phyloP scores from a whole-genome alignment of 2,888 invertebrate species.

The Nemoura dubitans region DNA sequence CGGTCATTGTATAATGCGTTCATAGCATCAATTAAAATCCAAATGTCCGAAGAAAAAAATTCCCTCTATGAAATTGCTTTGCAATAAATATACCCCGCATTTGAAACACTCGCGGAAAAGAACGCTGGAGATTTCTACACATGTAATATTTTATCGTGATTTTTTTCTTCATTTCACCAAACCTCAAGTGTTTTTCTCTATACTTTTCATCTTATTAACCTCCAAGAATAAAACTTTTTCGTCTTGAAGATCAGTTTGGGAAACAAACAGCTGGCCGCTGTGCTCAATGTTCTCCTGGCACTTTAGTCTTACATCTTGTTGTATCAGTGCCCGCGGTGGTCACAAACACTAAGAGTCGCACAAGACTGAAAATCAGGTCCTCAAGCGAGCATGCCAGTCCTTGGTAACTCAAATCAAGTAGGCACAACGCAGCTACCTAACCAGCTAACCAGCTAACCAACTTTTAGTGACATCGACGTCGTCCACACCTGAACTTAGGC shows the following conservation, averaged over 20 bases:
- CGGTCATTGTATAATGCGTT: background rate
- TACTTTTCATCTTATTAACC: slow-evolving; percentile 42
- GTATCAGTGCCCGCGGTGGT: slow-evolving; percentile 15
- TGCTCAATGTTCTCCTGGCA: slow-evolving; percentile 9
- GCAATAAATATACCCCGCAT: slow-evolving; percentile 12
- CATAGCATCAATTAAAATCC: slow-evolving; percentile 45
- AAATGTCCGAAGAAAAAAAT: slow-evolving; percentile 47
- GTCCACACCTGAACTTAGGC: background rate
- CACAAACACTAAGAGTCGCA: background rate
- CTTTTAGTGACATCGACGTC: background rate
- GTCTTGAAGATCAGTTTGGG: slow-evolving; percentile 44
- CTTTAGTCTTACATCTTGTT: slow-evolving; percentile 17
- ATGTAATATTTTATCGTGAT: slow-evolving; percentile 35
- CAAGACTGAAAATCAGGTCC: background rate
- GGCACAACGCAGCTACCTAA: background rate
- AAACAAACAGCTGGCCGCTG: slow-evolving; percentile 44
- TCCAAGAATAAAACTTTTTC: slow-evolving; percentile 51
- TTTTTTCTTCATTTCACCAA: slow-evolving; percentile 15
- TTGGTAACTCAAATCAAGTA: background rate
- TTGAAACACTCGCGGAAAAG: slow-evolving; percentile 41
- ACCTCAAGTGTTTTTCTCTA: slow-evolving; percentile 31
- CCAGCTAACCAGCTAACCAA: slow-evolving; percentile 13
- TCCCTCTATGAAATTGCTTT: background rate
- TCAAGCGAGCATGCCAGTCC: background rate
- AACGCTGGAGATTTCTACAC: slow-evolving; percentile 35